A percentile compares a stretch with the other conserved stretches of the same genome.
phyloP scores from a whole-genome alignment of 2,113 vertebrate genomes.

The Ciconia stormi region DNA sequence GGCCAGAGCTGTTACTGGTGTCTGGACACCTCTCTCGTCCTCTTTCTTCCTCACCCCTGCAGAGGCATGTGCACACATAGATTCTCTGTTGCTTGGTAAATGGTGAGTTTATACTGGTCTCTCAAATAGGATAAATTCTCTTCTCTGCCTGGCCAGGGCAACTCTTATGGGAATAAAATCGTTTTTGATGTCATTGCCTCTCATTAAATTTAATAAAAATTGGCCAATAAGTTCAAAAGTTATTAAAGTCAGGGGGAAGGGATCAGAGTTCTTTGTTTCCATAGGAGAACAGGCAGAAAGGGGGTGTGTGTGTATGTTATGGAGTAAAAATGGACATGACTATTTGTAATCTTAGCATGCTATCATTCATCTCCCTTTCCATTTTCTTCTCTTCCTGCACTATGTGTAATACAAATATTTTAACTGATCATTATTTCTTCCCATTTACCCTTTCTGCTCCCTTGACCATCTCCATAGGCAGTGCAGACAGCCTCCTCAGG shows the following conservation, averaged over 20 bases:
- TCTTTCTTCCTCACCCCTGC: background rate
- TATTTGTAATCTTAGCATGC: background rate
- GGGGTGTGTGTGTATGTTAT: background rate
- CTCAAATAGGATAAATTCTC: background rate
- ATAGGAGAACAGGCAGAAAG: background rate
- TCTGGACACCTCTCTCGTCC: background rate
- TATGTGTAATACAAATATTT: background rate
- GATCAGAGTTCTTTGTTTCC: background rate
- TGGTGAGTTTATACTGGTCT: background rate
- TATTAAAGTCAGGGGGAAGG: background rate
- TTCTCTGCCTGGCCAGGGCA: background rate
- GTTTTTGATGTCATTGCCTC: background rate
- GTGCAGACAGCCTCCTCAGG: accelerated
- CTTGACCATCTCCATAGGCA: background rate
- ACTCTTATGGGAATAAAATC: background rate
- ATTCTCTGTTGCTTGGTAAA: background rate
- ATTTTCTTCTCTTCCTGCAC: background rate
- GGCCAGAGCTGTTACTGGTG: background rate
- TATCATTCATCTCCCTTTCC: background rate
- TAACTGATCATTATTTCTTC: background rate
- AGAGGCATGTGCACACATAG: background rate
- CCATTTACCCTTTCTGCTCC: background rate
- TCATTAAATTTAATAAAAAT: background rate
- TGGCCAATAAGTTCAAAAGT: background rate
- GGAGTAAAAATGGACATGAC: background rate